A percentile compares a stretch with the other conserved stretches of the same genome.
Conservation (phyloP, 2,888 invertebrate species). For the Sicus ferrugineus region DNA sequence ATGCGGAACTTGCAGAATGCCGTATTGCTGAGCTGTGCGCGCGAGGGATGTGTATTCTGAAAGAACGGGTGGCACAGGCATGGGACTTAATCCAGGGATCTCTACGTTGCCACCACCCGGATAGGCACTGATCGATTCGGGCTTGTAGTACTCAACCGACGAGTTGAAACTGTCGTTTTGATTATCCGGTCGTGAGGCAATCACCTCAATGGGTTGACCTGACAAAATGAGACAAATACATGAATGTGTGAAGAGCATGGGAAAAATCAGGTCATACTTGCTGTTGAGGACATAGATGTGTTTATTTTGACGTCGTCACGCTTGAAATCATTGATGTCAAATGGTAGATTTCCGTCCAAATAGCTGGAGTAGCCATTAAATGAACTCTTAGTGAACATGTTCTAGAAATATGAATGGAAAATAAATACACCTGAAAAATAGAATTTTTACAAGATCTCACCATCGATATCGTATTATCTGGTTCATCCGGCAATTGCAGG, state of each 20-base stretch:
- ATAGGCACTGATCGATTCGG: slow-evolving; percentile 55
- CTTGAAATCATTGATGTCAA: slow-evolving; percentile 67
- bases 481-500: slow-evolving; percentile 74
- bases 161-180: slow-evolving; percentile 56
- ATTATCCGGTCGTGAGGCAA: slow-evolving; percentile 67
- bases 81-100: slow-evolving; percentile 46
- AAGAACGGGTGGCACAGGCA: slow-evolving; percentile 53
- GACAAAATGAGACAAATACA: slow-evolving; percentile 29
- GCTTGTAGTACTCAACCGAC: slow-evolving; percentile 66
- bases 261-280: slow-evolving; percentile 24
- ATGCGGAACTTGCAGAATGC: slow-evolving; percentile 41
- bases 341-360: slow-evolving; percentile 71
- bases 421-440: background rate
- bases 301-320: slow-evolving; percentile 50
- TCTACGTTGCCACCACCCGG: slow-evolving; percentile 42
- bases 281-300: slow-evolving; percentile 32
- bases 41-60: slow-evolving; percentile 51
- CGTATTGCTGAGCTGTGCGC: slow-evolving; percentile 47
- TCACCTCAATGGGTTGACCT: slow-evolving; percentile 70
- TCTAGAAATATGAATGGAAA: slow-evolving; percentile 45
- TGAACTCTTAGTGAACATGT: slow-evolving; percentile 53
- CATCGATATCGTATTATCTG: slow-evolving; percentile 48
- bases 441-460: slow-evolving; percentile 43
- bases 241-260: background rate
- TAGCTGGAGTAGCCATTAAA: slow-evolving; percentile 72